Evolutionary conservation across 2,888 invertebrate genomes (phyloP), one percentile per base, ranked within the genome.

Genomic region (Arge pagana): DNA sequence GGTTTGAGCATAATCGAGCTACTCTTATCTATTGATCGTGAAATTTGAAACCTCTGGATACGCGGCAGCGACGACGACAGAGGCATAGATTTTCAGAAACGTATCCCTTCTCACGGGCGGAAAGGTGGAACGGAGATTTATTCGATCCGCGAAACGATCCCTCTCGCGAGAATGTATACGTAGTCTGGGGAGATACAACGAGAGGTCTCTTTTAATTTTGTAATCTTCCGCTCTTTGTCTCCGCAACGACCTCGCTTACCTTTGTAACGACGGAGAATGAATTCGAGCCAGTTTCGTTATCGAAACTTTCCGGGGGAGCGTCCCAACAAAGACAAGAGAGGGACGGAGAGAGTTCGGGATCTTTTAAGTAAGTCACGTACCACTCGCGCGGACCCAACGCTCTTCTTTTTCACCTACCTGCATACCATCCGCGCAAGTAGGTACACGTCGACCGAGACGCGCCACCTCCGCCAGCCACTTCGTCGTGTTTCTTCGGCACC

Each of bases 41-140:
- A 45, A 45, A 45, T 45, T 45, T 45, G 45, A 45, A 23, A 45
- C 33, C 45, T 33, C 35, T 42, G n/a, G 10, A 45, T 31, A 45
- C 45, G 33, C 33, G 35, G 16, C 45, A 10, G 45, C 45, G 45
- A 45, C 35, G 4, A 26, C 28, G 28, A 26, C 35, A 35, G n/a
- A n/a, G 10, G 30, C n/a, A n/a, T 7, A 42, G 28, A 18, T 42
- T 42, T 42, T 42, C 42, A 42, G 42, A 13, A 42, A 42, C 42
- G 13, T 19, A 24, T 42, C 13, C 30, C n/a, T 42, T 18, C 30
- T n/a, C 18, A 28, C 42, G 30, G 28, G 15, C 10, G 15, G 23
- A 8, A 23, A 16, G 15, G 30, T 28, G 30, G 31, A 31, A 30
- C 30, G 15, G 21, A 33, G 45, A 33, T 45, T 45, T 45, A 45